A percentile compares a stretch with the other conserved stretches of the same genome.
Evolutionary conservation across 2,797 vertebrate genomes (phyloP).

Genomic region (Merluccius polli): DNA sequence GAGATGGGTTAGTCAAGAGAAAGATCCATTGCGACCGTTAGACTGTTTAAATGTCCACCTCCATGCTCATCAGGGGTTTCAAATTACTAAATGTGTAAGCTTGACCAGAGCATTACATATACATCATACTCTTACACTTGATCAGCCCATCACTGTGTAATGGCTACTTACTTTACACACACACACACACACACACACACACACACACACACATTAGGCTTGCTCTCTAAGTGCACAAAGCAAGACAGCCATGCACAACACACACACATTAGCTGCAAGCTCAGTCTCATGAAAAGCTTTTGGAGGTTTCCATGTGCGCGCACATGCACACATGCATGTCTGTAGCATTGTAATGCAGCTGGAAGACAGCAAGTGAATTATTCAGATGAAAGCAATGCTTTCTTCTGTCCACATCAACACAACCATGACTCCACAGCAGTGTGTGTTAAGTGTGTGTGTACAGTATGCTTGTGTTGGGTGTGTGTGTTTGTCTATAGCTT

Average conservation of each 20-base stretch:
- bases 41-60: not conserved
- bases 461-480: not conserved
- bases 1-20: no score
- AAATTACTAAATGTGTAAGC: slow-evolving; percentile 34
- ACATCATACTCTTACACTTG: slow-evolving; percentile 22
- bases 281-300: slow-evolving; percentile 31
- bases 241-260: slow-evolving; percentile 19
- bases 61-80: slow-evolving; percentile 52
- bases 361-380: slow-evolving; percentile 55
- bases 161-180: slow-evolving; percentile 34
- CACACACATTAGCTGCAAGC: slow-evolving; percentile 26
- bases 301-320: slow-evolving; percentile 3
- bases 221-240: not conserved
- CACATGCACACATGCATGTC: not conserved
- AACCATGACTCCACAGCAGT: slow-evolving; percentile 24
- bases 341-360: slow-evolving; percentile 49
- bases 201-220: not conserved
- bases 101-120: slow-evolving; percentile 50
- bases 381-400: slow-evolving; percentile 62
- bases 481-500: not conserved
- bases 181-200: slow-evolving; percentile 4
- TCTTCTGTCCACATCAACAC: slow-evolving; percentile 45
- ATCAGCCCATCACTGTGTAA: slow-evolving; percentile 41
- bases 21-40: not conserved
- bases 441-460: not conserved